Conservation (phyloP, 1,140 invertebrate genomes). For the Meloidogyne exigua region DNA sequence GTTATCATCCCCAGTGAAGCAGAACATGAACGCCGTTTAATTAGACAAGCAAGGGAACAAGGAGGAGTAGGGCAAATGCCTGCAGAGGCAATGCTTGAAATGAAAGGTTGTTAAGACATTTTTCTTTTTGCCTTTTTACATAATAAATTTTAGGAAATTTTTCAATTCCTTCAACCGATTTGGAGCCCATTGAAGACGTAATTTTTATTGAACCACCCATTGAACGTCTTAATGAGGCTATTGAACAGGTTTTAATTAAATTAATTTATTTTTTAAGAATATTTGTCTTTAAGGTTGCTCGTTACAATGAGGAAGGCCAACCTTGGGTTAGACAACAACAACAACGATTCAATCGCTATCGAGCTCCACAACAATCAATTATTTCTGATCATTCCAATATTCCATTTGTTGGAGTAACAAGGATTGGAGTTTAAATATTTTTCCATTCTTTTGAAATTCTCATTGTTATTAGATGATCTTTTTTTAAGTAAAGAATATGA, state of each 20-base stretch:
- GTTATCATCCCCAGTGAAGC: constrained; percentile 55
- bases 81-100: constrained; percentile 57
- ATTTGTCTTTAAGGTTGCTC: constrained; percentile 16
- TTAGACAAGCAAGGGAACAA: constrained; percentile 40
- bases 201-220: constrained; percentile 55
- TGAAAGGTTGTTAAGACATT: no score
- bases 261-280: not conserved
- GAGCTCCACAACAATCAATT: constrained; percentile 19
- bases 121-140: not conserved
- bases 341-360: not conserved
- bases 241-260: constrained; percentile 41
- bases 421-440: constrained; percentile 19
- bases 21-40: constrained; percentile 46
- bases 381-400: constrained; percentile 24
- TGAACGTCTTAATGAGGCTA: constrained; percentile 51
- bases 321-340: constrained; percentile 45
- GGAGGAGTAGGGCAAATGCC: constrained; percentile 42
- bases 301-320: constrained; percentile 56
- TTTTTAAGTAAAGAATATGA: no score
- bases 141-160: constrained; percentile 47
- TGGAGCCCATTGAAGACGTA: constrained; percentile 55
- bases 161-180: constrained; percentile 50
- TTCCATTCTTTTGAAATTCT: not conserved
- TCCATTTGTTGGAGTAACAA: constrained; percentile 23
- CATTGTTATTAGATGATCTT: not conserved